phyloP scores from a whole-genome alignment of 2,888 invertebrate species.

The Adela reaumurella region DNA sequence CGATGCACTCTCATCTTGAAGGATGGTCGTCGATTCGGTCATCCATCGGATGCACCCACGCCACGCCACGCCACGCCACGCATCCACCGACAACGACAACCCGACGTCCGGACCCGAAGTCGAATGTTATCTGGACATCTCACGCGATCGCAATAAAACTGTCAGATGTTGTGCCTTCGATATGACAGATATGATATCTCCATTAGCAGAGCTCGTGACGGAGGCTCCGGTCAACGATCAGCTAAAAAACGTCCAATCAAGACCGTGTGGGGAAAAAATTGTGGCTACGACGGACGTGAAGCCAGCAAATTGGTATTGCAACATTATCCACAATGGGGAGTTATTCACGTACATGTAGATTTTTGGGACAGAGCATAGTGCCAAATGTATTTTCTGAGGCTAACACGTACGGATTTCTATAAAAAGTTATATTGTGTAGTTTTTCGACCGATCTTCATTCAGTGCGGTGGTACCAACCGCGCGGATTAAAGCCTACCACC shows the following conservation, averaged over 20 bases:
- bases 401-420: no score
- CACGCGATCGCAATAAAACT: conserved; percentile 42
- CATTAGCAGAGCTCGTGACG: conserved; percentile 20
- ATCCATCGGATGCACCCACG: background rate
- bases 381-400: no score
- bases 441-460: no score
- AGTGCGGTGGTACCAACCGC: no score
- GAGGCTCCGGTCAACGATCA: background rate
- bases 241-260: background rate
- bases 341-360: no score
- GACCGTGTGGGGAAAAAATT: background rate
- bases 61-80: no score
- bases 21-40: background rate
- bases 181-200: conserved; percentile 47
- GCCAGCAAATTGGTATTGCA: background rate
- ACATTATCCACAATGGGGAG: no score
- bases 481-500: no score
- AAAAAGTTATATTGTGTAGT: no score
- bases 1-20: background rate
- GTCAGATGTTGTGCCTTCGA: conserved; percentile 40
- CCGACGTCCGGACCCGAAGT: conserved; percentile 13
- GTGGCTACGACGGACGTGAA: background rate
- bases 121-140: conserved; percentile 30
- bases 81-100: no score
- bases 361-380: no score